Base-by-base conservation (phyloP, 2,888 invertebrate genomes). In the Cyclophora albipunctata region DNA sequence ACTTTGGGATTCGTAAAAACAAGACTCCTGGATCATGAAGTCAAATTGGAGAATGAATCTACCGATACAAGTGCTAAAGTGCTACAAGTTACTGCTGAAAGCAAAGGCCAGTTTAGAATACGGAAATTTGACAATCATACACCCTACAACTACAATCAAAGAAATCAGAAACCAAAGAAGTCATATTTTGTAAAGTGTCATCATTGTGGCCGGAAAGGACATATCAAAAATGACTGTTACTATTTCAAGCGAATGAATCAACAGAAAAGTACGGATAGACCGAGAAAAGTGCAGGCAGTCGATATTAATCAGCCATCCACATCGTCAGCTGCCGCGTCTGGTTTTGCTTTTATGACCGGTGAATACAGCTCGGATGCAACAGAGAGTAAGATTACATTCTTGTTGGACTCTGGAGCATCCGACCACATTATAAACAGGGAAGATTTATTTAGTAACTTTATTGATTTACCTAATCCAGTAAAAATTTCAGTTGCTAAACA, bases 401-500 rank as follows among this genome's bases (percentile, higher is more conserved):
- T 42, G n/a, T 42, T 42, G 7, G 42, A 42, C 7, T 42, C 42
- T 7, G 42, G n/a, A 7, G 42, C n/a, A n/a, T 42, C 42, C 7
- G 42, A 61, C 7, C 59, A 63, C 7, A 56, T 64, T 1, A 57
- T 57, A 6, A 62, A 64, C 43, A 59, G 59, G 34, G 58, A 60
- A 42, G 60, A 42, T 42, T 20, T 42, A 42, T 20, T 42, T n/a
- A 7, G 3, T 42, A 3, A 42, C 3, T 42, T 3, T n/a, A 7
- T n/a, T 42, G 3, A n/a, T 4, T 42, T 3, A 7, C 7, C 57
- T 44, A 34, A 35, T 5, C 69, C 65, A 5, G 7, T 74, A 4
- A 63, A 68, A 57, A 73, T 74, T 34, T 64, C 63, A 45, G 51
- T 71, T 43, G 72, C 74, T 47, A 71, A 70, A 60, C 50, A 60